Percentiles rank a stretch among this genome's conserved stretches.
Evolutionary conservation across 2,888 invertebrate species (phyloP).

Genomic region (Geophilus truncorum): DNA sequence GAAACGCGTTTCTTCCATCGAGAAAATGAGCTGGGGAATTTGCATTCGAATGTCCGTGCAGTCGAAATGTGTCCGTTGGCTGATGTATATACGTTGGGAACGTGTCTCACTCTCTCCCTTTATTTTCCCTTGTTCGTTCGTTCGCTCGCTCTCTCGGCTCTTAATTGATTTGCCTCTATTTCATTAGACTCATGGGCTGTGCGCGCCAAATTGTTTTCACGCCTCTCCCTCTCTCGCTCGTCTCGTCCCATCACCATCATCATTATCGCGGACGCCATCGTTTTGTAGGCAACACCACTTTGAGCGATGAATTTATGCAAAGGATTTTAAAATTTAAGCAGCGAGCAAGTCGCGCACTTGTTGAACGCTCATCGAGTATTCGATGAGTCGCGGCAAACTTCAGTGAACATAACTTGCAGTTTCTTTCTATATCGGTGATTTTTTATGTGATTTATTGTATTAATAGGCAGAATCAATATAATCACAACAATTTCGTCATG

Average conservation of each 20-base stretch:
- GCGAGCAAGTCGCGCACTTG: too few relatives aligned
- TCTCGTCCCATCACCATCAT: neutral
- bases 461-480: too few relatives aligned
- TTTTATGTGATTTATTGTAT: too few relatives aligned
- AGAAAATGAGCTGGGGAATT: neutral
- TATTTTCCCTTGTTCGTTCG: neutral
- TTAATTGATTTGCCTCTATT: slow-evolving; percentile 20
- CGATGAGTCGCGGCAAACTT: too few relatives aligned
- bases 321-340: neutral
- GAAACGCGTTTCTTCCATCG: neutral
- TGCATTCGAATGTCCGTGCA: slow-evolving; percentile 4
- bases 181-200: neutral
- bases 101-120: neutral
- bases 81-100: neutral
- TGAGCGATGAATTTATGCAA: neutral
- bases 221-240: neutral
- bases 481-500: too few relatives aligned
- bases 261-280: neutral
- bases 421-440: too few relatives aligned
- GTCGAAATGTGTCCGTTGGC: neutral
- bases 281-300: neutral
- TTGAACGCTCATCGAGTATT: neutral
- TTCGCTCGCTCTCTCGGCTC: neutral
- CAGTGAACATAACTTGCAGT: too few relatives aligned
- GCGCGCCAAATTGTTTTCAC: slow-evolving; percentile 20